Evolutionary conservation across 2,113 vertebrate genomes (phyloP).

Genomic region (Gambusia holbrooki): DNA sequence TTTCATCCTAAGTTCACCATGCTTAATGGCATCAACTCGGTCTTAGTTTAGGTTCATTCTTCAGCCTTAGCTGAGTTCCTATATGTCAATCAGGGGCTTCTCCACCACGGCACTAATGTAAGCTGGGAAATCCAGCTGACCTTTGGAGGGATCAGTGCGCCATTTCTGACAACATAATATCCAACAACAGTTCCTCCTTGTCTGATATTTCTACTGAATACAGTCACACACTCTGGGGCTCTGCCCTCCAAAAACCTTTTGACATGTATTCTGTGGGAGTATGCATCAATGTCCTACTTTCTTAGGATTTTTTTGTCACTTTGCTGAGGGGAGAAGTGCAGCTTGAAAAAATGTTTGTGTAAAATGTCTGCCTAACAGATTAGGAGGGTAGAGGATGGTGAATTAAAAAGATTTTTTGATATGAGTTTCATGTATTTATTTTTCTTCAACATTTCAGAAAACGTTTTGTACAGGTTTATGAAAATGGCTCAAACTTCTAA

Average conservation of each 20-base stretch:
- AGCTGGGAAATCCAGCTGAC: background rate
- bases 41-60: background rate
- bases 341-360: conserved; percentile 25
- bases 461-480: background rate
- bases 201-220: background rate
- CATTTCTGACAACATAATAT: background rate
- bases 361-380: conserved; percentile 32
- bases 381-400: conserved; percentile 8
- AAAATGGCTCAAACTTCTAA: background rate
- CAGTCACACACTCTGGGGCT: background rate
- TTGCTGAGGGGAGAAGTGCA: conserved; percentile 25
- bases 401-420: conserved; percentile 4
- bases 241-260: background rate
- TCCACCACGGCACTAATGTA: background rate
- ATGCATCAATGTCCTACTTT: conserved; percentile 8
- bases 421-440: background rate
- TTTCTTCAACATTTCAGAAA: background rate
- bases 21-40: too few species aligned
- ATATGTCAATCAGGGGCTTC: background rate
- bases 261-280: background rate
- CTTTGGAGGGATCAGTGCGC: background rate
- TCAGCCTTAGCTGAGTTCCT: background rate
- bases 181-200: background rate
- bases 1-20: background rate
- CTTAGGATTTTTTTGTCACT: conserved; percentile 15